Base-by-base conservation (phyloP, 2,797 vertebrate species). In the Rhabdophis nuchalis region DNA sequence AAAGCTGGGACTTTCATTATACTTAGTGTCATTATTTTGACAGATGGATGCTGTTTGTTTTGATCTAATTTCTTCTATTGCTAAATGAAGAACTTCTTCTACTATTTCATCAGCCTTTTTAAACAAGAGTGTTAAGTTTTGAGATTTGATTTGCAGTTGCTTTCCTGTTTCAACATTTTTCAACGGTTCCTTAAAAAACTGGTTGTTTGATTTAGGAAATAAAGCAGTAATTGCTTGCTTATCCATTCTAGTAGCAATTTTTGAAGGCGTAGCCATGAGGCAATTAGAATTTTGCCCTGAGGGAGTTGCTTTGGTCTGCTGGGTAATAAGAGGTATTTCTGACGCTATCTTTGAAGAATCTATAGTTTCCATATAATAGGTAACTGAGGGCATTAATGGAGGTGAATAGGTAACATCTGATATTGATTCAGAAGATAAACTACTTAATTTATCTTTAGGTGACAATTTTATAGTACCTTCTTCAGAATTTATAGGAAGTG, bases 101-200 rank as follows among this genome's bases (percentile, higher is more conserved):
- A 96, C 95, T 86, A 97, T 94, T 72, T 95, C 96, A 91, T 96
- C 95, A 90, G 97, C 97, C 91, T 97, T 97, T 94, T 95, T 93
- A 89, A 95, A 82, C 85, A 97, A 93, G 93, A 82, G 56, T 93
- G 94, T 61, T 92, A 92, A 50, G 72, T 96, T 94, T 90, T 86
- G 92, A 92, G 91, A 93, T 90, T 94, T 36, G 93, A 92, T 32
- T 72, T 0, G 0, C 86, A 95, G 91, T 89, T 94, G 94, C 57
- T 50, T 93, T 61, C 93, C 89, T 3, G 41, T 68, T 89, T 41
- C 0, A 0, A 2, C 52, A 89, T 93, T 77, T 86, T 93, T 90
- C 94, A 72, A 1, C 57, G 89, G 61, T n/a, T 96, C 89, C 64
- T 95, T 93, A 95, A 95, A 96, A 96, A 82, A 82, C 52, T 94